Percentiles rank a stretch among this genome's conserved stretches.
Evolutionary conservation across 53 echinoderm and acorn worm genomes (phyloP).

Genomic region (Astropecten irregularis): DNA sequence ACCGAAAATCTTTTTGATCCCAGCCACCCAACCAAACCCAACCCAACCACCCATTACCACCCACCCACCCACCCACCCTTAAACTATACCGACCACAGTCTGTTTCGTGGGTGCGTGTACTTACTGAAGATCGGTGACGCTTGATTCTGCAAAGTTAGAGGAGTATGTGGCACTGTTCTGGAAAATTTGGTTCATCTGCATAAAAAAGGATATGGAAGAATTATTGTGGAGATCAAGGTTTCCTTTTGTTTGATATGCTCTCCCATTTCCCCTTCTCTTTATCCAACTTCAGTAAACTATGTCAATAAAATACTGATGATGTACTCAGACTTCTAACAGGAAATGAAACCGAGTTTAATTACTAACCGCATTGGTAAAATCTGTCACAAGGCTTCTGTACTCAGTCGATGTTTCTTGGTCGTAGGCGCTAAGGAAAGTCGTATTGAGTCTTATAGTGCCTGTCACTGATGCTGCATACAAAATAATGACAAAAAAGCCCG

Average conservation of each 20-base stretch:
- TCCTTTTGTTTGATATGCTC: too few species aligned
- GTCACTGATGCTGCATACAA: conserved; percentile 22
- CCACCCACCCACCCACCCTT: too few species aligned
- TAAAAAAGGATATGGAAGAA: background rate
- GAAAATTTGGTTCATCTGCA: conserved; percentile 23
- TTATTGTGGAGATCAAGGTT: too few species aligned
- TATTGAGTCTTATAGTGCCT: background rate
- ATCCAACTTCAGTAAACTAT: too few species aligned
- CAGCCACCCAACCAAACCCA: too few species aligned
- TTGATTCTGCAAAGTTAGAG: background rate
- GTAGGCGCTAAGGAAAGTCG: background rate
- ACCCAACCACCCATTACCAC: too few species aligned
- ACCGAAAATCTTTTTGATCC: too few species aligned
- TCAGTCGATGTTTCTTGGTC: background rate
- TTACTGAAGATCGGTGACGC: conserved; percentile 27
- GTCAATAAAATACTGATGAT: background rate
- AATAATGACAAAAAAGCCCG: background rate
- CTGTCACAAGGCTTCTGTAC: background rate
- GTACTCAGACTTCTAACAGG: background rate
- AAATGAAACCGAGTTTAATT: background rate
- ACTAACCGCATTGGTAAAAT: background rate
- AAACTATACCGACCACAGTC: too few species aligned
- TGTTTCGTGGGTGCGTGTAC: background rate
- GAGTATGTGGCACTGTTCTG: background rate
- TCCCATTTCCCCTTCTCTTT: too few species aligned